Base-by-base conservation (phyloP, 1,140 invertebrate species). In the Lasioglossum baleicum region DNA sequence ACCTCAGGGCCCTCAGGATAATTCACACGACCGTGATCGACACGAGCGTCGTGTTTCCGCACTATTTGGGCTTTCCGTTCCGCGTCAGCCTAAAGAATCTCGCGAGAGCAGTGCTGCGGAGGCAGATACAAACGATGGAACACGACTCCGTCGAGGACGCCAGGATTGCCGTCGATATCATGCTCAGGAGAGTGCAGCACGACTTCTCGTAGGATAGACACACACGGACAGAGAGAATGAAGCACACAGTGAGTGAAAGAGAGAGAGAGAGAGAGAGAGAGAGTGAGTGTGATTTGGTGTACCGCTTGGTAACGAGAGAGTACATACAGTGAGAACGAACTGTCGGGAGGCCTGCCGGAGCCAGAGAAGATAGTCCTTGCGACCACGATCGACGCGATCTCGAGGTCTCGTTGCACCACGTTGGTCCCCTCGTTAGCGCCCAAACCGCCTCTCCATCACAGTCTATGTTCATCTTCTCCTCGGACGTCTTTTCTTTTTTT, bases 131-230 rank as follows among this genome's bases (percentile, higher is more conserved):
- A 88, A 92, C 51, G 88, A 92, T 66, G 92, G 94, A 86, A 83
- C 98, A 99, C 92, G 96, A 98, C 91, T 97, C 97, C 83, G 94
- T 95, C 58, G 98, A 99, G 91, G 98, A 99, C 91, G 97, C 98
- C 0, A 93, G 95, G 13, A 95, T 96, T 5, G 97, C 96, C 74
- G 94, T 99, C 91, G 96, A 98, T 86, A 91, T 99, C 6, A 96
- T 98, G 91, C 90, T 98, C 13, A 95, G 94, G 90, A 96, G 95
- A 88, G 87, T 98, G 7, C 91, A 95, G 51, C 92, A 94, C 48
- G 96, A 96, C 80, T 88, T 93, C 22, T 75, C 68, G 42, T 72
- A 80, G 35, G 22, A 56, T 20, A 10, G 64, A 20, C 44, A 13
- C 44, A 13, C 15, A 70, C 7, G 6, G 74, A 71, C 2, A 48